Base-by-base conservation (phyloP, 2,888 invertebrate genomes). In the Yponomeuta plumbellus region DNA sequence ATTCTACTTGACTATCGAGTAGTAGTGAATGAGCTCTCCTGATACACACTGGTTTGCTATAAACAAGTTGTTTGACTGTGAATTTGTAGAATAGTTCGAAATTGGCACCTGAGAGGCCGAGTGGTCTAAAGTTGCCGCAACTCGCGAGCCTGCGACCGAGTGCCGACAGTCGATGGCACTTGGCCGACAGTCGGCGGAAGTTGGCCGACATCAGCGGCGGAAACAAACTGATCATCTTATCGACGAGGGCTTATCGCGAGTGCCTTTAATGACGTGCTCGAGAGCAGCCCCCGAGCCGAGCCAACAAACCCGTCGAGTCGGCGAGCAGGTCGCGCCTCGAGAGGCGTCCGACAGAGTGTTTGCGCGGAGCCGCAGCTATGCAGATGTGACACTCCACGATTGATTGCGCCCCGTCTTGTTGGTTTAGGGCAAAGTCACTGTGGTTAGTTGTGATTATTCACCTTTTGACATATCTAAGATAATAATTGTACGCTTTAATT, bases 321-420 rank as follows among this genome's bases (percentile, higher is more conserved):
- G 17, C 17, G 44, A 13, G 44, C 44, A 17, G 39, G 44, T 17
- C 44, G 44, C 44, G 44, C 44, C 11, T 11, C 5, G 44, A 11
- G 44, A 13, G 44, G 44, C 10, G 2, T 26, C 26, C 26, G 26
- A 26, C 5, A 26, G 26, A 26, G 26, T 26, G 26, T 26, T 26
- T 26, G 26, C 5, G 26, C 26, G 26, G 26, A 26, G 34, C 44
- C 17, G 44, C 17, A 17, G 17, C 44, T 52, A 52, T 52, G 44
- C 44, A 52, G 44, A 52, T 52, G 44, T 52, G 44, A 52, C 44
- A 52, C 44, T 52, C 44, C 44, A 52, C 44, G 44, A 52, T 52
- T 52, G 44, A 52, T 52, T 52, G 44, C 44, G 44, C 44, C 44
- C 44, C 44, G 17, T 17, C 44, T 52, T 52, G 44, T 52, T 52